These are phyloP conservation scores for Leptinotarsa juncta DNA, from an alignment of 2,888 invertebrate species.

Conservation along the genomic window DNA sequence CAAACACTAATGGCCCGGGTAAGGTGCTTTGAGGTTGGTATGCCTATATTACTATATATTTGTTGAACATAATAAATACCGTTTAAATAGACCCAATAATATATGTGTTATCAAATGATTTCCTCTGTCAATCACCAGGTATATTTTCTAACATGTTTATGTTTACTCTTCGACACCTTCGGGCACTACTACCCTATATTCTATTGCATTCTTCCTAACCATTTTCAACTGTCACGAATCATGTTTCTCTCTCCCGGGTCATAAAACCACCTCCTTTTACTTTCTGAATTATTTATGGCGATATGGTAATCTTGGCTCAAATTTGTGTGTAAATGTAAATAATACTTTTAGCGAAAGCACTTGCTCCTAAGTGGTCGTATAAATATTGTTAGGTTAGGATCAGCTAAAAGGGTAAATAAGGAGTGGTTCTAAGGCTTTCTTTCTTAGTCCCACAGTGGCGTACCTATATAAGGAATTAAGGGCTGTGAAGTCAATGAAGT, in stretches of 20 bases:
- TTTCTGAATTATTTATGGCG: conserved; percentile 16
- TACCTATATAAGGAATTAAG: not conserved
- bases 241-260: not conserved
- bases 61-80: too few species aligned
- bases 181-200: too few species aligned
- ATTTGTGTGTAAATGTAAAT: conserved; percentile 20
- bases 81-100: too few species aligned
- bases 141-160: too few species aligned
- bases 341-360: conserved; percentile 19
- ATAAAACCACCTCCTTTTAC: not conserved
- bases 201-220: not conserved
- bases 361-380: conserved; percentile 33
- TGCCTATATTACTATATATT: too few species aligned
- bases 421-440: not conserved
- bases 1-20: too few species aligned
- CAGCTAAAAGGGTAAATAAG: conserved; percentile 21
- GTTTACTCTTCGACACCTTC: too few species aligned
- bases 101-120: too few species aligned
- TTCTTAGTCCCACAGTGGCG: conserved; percentile 1
- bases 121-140: too few species aligned
- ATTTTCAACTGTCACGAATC: not conserved
- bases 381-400: conserved; percentile 31
- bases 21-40: too few species aligned
- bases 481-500: too few species aligned
- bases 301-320: conserved; percentile 14